Evolutionary conservation across 2,797 vertebrate species (phyloP).

Genomic region (Acipenser ruthenus): DNA sequence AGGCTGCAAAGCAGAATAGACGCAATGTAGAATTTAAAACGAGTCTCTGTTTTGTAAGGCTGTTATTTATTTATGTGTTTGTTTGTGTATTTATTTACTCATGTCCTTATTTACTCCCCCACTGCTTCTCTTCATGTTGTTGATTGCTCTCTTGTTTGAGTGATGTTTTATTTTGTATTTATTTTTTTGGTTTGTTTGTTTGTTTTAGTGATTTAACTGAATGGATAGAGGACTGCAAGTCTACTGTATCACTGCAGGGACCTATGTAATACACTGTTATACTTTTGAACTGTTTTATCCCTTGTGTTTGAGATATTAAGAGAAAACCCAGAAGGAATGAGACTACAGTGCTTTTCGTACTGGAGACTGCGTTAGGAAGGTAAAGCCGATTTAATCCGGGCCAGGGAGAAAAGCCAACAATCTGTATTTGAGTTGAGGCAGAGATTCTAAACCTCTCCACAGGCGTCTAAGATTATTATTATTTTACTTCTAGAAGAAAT

Average conservation of each 20-base stretch:
- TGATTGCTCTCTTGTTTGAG: no score
- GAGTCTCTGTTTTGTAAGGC: background rate
- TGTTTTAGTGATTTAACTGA: no score
- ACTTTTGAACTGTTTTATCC: no score
- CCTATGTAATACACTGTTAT: no score
- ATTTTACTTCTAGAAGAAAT: slow-evolving; percentile 37
- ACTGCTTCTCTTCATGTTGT: background rate
- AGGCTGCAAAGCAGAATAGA: no score
- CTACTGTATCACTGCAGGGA: no score
- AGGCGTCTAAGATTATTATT: slow-evolving; percentile 21
- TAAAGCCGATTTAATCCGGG: slow-evolving; percentile 54
- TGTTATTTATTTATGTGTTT: background rate
- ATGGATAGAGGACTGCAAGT: no score
- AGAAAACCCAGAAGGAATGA: slow-evolving; percentile 32
- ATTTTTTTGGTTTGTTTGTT: no score
- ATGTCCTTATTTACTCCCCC: background rate
- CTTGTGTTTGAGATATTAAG: background rate
- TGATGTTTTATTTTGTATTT: no score
- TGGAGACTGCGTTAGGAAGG: slow-evolving; percentile 35
- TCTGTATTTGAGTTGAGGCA: slow-evolving; percentile 13
- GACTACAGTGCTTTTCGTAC: slow-evolving; percentile 26
- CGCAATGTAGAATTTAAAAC: no score
- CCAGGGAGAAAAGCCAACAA: slow-evolving; percentile 38
- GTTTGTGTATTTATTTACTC: background rate
- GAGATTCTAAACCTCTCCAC: slow-evolving; percentile 35